These are phyloP conservation scores for Terebella lapidaria DNA, from an alignment of 2,888 invertebrate species.

Conservation along the genomic window DNA sequence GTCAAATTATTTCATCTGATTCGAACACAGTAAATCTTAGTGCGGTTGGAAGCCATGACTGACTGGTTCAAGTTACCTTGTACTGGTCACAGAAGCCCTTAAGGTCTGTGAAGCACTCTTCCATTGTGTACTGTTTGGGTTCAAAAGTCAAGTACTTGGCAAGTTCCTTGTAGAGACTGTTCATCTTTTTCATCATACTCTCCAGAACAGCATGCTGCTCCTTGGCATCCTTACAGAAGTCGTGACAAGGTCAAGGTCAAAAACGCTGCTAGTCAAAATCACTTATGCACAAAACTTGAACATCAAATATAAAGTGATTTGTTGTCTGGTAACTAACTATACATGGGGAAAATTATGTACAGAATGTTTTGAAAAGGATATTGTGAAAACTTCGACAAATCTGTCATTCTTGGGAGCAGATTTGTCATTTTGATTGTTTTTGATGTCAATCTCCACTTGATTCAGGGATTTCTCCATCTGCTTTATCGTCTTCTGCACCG, in stretches of 20 bases:
- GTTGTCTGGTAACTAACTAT: too few species aligned
- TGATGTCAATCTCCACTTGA: conserved; percentile 84
- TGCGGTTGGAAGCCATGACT: too few species aligned
- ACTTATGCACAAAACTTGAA: too few species aligned
- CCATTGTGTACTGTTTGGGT: conserved; percentile 84
- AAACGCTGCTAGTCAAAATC: too few species aligned
- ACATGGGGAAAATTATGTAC: background rate
- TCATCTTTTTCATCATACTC: conserved; percentile 92
- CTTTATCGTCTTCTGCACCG: conserved; percentile 56
- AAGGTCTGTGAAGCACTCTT: conserved; percentile 92
- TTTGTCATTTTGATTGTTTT: conserved; percentile 75
- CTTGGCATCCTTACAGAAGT: conserved; percentile 73
- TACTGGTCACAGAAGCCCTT: conserved; percentile 92
- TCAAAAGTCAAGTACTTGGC: conserved; percentile 91
- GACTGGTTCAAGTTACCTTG: conserved; percentile 42
- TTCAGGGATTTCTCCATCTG: conserved; percentile 83
- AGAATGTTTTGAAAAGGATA: conserved; percentile 61
- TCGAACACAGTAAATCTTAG: too few species aligned
- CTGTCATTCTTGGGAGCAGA: conserved; percentile 58
- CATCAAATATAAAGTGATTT: too few species aligned
- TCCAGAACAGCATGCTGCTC: conserved; percentile 83
- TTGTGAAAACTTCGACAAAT: conserved; percentile 82
- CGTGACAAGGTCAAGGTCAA: conserved; percentile 29
- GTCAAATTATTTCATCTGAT: too few species aligned
- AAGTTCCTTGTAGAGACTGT: conserved; percentile 73